Evolutionary conservation across 2,888 invertebrate species (phyloP).

Genomic region (Drosophila nr. perissopoda): DNA sequence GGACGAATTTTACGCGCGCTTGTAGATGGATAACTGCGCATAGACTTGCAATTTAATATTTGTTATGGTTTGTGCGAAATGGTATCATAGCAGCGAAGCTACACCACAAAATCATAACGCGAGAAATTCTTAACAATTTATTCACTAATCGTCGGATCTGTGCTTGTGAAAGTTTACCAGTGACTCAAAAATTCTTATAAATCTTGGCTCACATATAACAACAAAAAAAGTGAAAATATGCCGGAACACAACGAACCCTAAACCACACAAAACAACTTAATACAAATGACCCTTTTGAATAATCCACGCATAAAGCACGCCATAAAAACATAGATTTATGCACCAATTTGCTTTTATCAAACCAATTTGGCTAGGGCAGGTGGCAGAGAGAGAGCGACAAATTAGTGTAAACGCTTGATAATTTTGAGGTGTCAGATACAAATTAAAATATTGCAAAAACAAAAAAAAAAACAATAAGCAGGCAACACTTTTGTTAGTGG

Average conservation of each 20-base stretch:
- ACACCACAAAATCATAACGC: not conserved
- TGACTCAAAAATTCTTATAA: slow-evolving; percentile 39
- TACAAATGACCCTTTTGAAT: slow-evolving; percentile 52
- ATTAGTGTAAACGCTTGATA: slow-evolving; percentile 33
- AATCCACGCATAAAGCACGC: slow-evolving; percentile 13
- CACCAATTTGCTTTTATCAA: slow-evolving; percentile 39
- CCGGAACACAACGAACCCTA: slow-evolving; percentile 37
- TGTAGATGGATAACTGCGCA: slow-evolving; percentile 9
- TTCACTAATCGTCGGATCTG: not conserved
- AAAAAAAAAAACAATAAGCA: slow-evolving; percentile 16
- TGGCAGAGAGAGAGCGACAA: slow-evolving; percentile 29
- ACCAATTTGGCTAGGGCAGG: not conserved
- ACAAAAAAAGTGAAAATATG: slow-evolving; percentile 56
- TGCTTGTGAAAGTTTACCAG: slow-evolving; percentile 51
- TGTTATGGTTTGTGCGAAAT: slow-evolving; percentile 9
- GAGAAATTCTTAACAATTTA: slow-evolving; percentile 24
- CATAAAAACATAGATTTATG: slow-evolving; percentile 56
- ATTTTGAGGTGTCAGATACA: slow-evolving; percentile 41
- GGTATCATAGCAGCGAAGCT: not conserved
- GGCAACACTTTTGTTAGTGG: slow-evolving; percentile 21
- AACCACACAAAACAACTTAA: slow-evolving; percentile 18
- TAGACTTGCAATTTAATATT: slow-evolving; percentile 9
- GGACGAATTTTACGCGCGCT: slow-evolving; percentile 29
- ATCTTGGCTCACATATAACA: slow-evolving; percentile 30
- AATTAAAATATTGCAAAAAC: slow-evolving; percentile 40